Base-by-base conservation (phyloP, 1,140 invertebrate genomes). In the Lycorma delicatula region DNA sequence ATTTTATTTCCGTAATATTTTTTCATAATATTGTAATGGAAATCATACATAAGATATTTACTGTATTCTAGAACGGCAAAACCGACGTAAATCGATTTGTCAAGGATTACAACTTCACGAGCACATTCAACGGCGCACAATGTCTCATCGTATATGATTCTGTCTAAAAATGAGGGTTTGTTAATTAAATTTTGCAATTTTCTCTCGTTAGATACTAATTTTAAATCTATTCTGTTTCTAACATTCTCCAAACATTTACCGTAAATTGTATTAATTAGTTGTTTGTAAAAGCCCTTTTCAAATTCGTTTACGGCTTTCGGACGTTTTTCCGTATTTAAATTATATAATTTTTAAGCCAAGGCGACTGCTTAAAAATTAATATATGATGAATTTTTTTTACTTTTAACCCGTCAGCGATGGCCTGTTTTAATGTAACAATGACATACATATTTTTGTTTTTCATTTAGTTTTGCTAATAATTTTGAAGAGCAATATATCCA, bases 251-350 rank as follows among this genome's bases (percentile, higher is more conserved):
- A 65, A 3, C 56, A 61, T 61, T 69, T 70, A 1, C 66, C 67
- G 62, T 66, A 73, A 9, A 67, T 55, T 4, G 55, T 48, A 60
- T 74, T 71, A 51, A 68, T 68, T 56, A 71, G 65, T 20, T 71
- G 41, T 64, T 71, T 71, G 31, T 58, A 69, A 41, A 70, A 65
- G 38, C 70, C 63, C 57, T 65, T 70, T 56, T 69, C 64, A 63
- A 70, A 72, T 18, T 66, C 55, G 58, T 61, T 63, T 38, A 60
- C 63, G 18, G 67, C 65, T 56, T 56, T 18, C 55, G 62, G 48
- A 58, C 67, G 47, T 38, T 61, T 29, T 36, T 67, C 29, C 12
- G 61, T 66, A 60, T 69, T 71, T 13, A 64, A 41, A 22, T 68
- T 60, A 72, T 70, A 47, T 70, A 72, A n/a, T 20, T 16, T 54